Evolutionary conservation across 2,113 vertebrate genomes (phyloP).

Genomic region (Takifugu flavidus): DNA sequence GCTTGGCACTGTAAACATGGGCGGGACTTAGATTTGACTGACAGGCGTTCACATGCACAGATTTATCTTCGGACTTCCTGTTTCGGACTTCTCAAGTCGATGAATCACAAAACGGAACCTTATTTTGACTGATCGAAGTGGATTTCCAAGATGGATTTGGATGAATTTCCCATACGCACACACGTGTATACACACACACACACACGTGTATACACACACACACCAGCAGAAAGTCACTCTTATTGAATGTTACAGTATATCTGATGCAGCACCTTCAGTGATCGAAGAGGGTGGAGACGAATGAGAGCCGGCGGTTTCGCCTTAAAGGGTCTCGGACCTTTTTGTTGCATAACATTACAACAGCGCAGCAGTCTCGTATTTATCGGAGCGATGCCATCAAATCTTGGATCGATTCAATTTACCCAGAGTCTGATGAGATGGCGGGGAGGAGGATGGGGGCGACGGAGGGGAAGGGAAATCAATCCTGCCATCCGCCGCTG

Average conservation of each 20-base stretch:
- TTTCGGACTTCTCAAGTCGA: no score
- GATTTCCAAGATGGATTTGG: constrained; percentile 28
- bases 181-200: constrained; percentile 4
- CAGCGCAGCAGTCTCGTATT: constrained; percentile 18
- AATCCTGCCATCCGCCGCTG: constrained; percentile 37
- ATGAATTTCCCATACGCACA: constrained; percentile 3
- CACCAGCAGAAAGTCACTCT: constrained; percentile 27
- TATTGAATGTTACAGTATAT: constrained; percentile 63
- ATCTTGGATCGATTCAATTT: constrained; percentile 32
- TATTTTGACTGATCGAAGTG: not conserved
- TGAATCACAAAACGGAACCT: no score
- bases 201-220: constrained; percentile 25
- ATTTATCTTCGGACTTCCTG: no score
- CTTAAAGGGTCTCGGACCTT: constrained; percentile 59
- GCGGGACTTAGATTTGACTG: no score
- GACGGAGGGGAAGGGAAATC: constrained; percentile 30
- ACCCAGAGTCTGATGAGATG: constrained; percentile 7
- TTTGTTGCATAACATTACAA: constrained; percentile 55
- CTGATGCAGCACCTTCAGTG: constrained; percentile 74
- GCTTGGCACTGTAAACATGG: constrained; percentile 61
- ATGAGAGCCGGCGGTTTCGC: constrained; percentile 11
- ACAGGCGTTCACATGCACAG: no score
- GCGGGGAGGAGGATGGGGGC: constrained; percentile 15
- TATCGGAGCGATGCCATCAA: constrained; percentile 20
- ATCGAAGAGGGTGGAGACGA: constrained; percentile 7